Evolutionary conservation across 2,888 invertebrate species (phyloP).

Genomic region (Xylophagus ater): DNA sequence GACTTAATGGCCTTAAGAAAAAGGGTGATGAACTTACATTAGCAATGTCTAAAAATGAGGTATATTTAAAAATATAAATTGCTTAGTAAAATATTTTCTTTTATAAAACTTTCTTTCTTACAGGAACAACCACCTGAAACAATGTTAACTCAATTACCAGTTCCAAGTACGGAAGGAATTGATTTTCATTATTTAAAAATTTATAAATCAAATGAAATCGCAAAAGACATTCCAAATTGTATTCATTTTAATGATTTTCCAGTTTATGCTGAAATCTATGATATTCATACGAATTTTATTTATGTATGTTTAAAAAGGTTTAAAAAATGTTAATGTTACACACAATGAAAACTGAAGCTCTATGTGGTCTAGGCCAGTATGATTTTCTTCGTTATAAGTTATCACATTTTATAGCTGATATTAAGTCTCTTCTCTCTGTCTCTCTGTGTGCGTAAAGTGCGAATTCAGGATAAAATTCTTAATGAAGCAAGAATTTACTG

Average conservation of each 20-base stretch:
- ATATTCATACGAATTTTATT: slow-evolving; percentile 72
- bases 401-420: neutral
- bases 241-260: slow-evolving; percentile 55
- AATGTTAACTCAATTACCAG: slow-evolving; percentile 59
- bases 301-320: slow-evolving; percentile 60
- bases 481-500: too few relatives aligned
- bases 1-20: slow-evolving; percentile 54
- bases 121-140: slow-evolving; percentile 59
- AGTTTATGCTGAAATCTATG: slow-evolving; percentile 64
- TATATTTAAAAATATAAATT: slow-evolving; percentile 29
- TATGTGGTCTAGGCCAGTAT: too few relatives aligned
- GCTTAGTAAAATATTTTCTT: neutral
- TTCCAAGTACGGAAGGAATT: slow-evolving; percentile 63
- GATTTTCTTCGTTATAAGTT: neutral
- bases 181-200: slow-evolving; percentile 52
- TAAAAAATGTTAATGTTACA: too few relatives aligned
- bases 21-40: slow-evolving; percentile 50
- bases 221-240: slow-evolving; percentile 38
- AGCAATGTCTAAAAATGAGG: slow-evolving; percentile 68
- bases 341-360: too few relatives aligned
- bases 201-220: slow-evolving; percentile 26
- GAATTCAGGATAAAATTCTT: too few relatives aligned
- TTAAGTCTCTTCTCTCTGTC: neutral
- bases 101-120: slow-evolving; percentile 16
- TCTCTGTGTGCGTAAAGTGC: too few relatives aligned